Evolutionary conservation across 2,113 vertebrate species (phyloP), one percentile per base, ranked within the genome.

Genomic region (Oryzias melastigma): DNA sequence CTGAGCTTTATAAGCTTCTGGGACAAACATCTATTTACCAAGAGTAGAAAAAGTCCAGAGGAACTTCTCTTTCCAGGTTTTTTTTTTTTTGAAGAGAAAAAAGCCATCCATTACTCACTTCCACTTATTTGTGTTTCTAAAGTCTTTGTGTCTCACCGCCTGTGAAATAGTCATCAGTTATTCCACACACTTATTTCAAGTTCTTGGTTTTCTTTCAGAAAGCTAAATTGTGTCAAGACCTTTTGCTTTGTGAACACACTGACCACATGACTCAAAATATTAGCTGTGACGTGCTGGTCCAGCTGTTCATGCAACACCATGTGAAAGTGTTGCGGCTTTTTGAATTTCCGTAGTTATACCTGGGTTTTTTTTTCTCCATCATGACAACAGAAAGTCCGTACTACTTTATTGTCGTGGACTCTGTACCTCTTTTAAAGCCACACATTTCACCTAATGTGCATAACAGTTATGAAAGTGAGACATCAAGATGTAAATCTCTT

Each of bases 1-100:
- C 0, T 0, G 14, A 4, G 12, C 67, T 84, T 70, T 84, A 82
- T 65, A 45, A 1, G 8, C 10, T 18, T 58, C n/a, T 20, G 3
- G 14, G 46, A 5, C 5, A 69, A 63, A 58, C 59, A 43, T 66
- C 63, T 58, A 29, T 5, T 8, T 5, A 4, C 13, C 45, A 5
- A 2, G 1, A 48, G 1, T 0, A 29, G 18, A 58, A 67, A 80
- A 81, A 80, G 25, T 65, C 73, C 76, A 71, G 60, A 68, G 56
- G 58, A 74, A 77, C 5, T 79, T 81, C 46, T 10, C 62, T 74
- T 81, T 76, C 68, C 52, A 65, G 19, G 1, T 13, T 7, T 8
- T 0, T 35, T 35, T 27, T 29, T 29, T 3, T 35, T 35, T 35
- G 10, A 5, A 12, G 6, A 43, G 0, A 7, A 66, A 10, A 43